A percentile compares a stretch with the other conserved stretches of the same genome.
Evolutionary conservation across 2,113 vertebrate genomes (phyloP).

Genomic region (Gymnogyps californianus): DNA sequence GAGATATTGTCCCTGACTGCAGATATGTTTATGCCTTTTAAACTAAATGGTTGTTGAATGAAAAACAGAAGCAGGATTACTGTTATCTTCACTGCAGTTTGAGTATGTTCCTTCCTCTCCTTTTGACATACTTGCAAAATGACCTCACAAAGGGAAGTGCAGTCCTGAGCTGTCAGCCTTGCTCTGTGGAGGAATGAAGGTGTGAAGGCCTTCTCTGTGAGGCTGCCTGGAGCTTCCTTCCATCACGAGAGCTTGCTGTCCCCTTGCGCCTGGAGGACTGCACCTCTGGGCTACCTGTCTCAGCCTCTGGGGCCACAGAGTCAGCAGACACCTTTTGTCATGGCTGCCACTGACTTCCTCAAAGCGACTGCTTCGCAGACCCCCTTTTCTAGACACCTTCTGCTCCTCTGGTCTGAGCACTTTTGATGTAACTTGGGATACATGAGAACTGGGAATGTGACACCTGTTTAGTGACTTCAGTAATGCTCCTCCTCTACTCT

Average conservation of each 20-base stretch:
- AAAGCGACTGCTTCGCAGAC: background rate
- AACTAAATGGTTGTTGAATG: background rate
- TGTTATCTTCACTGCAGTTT: background rate
- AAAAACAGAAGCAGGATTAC: background rate
- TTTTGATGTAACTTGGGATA: background rate
- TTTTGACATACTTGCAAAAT: background rate
- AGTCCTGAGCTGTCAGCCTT: background rate
- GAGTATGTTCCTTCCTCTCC: background rate
- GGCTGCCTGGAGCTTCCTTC: background rate
- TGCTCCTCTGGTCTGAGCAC: background rate
- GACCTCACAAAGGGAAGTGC: background rate
- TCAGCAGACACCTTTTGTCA: background rate
- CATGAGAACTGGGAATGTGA: background rate
- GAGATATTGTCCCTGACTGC: background rate
- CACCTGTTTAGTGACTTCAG: background rate
- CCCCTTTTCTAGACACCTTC: background rate
- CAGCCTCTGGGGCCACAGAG: background rate
- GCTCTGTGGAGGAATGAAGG: background rate
- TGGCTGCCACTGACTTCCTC: background rate
- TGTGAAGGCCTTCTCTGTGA: background rate
- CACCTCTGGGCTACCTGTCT: background rate
- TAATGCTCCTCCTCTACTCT: background rate
- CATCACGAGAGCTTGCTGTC: rapidly evolving
- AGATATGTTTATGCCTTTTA: background rate
- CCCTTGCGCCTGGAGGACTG: rapidly evolving